Percentiles rank a stretch among this genome's conserved stretches.
Evolutionary conservation across 35 echinoderm and acorn worm genomes (phyloP).

Genomic region (Amphiura filiformis): DNA sequence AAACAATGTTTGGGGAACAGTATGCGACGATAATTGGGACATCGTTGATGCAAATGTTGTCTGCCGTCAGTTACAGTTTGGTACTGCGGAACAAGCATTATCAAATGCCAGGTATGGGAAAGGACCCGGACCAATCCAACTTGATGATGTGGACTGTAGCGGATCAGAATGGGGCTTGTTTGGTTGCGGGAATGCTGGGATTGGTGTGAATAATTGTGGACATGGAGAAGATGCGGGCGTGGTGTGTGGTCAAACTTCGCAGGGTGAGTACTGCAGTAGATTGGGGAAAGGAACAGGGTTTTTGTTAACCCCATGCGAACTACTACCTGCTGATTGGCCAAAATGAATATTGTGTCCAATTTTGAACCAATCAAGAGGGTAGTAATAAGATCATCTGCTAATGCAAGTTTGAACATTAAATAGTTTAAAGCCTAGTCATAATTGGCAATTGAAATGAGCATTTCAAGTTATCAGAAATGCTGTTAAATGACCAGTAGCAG

Average conservation of each 20-base stretch:
- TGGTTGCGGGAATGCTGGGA: slow-evolving; percentile 15
- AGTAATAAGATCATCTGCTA: too few relatives aligned
- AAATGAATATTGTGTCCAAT: too few relatives aligned
- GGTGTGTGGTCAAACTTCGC: slow-evolving; percentile 13
- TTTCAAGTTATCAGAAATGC: too few relatives aligned
- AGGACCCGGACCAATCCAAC: slow-evolving; percentile 40
- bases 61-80: slow-evolving; percentile 32
- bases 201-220: slow-evolving; percentile 49
- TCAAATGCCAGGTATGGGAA: slow-evolving; percentile 21
- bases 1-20: slow-evolving; percentile 31
- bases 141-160: slow-evolving; percentile 25
- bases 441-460: too few relatives aligned
- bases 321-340: too few relatives aligned
- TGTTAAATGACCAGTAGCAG: too few relatives aligned
- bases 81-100: slow-evolving; percentile 2
- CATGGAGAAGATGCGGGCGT: slow-evolving; percentile 59
- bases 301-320: too few relatives aligned
- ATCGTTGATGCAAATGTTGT: slow-evolving; percentile 39
- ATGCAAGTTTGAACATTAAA: too few relatives aligned
- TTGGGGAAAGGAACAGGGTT: background rate
- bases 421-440: too few relatives aligned
- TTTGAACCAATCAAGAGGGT: too few relatives aligned
- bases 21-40: slow-evolving; percentile 31
- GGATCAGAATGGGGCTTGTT: slow-evolving; percentile 32
- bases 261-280: background rate